These are phyloP conservation scores for Glyptemys insculpta DNA, from an alignment of 2,797 vertebrate species.

Conservation along the genomic window DNA sequence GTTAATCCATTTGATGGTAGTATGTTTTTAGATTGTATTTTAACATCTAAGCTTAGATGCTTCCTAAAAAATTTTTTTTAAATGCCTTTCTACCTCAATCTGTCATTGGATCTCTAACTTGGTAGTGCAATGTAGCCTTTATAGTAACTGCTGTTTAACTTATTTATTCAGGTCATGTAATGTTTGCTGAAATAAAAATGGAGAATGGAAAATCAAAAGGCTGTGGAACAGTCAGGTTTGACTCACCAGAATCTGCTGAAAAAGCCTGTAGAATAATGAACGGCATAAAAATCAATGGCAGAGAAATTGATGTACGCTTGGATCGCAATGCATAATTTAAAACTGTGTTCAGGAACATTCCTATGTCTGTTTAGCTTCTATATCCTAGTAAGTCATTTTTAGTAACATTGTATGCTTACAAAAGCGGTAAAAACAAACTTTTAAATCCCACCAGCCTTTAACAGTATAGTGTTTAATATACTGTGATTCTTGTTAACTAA, in stretches of 20 bases:
- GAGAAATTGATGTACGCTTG: conserved; percentile 97
- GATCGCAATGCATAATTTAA: conserved; percentile 93
- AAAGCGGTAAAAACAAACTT: conserved; percentile 85
- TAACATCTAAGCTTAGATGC: not conserved
- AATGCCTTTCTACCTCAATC: not conserved
- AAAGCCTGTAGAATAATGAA: conserved; percentile 98
- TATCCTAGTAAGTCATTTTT: conserved; percentile 93
- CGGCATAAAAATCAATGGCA: conserved; percentile 97
- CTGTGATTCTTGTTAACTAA: conserved; percentile 85
- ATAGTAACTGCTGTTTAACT: conserved; percentile 75
- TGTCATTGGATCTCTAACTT: conserved; percentile 33
- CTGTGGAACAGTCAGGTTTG: conserved; percentile 97
- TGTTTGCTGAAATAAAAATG: conserved; percentile 99
- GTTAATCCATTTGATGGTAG: not conserved
- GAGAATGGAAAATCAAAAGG: conserved; percentile 98
- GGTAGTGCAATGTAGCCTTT: not conserved
- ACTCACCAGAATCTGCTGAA: conserved; percentile 95
- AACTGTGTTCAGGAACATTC: conserved; percentile 80
- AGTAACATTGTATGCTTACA: conserved; percentile 85
- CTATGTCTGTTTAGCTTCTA: conserved; percentile 89
- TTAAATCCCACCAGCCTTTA: conserved; percentile 87
- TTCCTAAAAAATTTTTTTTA: not conserved
- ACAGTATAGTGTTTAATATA: conserved; percentile 90
- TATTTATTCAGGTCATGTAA: conserved; percentile 92
- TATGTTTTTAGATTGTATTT: not conserved